Evolutionary conservation across 2,113 vertebrate species (phyloP), one percentile per base, ranked within the genome.

Genomic region (Varanus salvator): DNA sequence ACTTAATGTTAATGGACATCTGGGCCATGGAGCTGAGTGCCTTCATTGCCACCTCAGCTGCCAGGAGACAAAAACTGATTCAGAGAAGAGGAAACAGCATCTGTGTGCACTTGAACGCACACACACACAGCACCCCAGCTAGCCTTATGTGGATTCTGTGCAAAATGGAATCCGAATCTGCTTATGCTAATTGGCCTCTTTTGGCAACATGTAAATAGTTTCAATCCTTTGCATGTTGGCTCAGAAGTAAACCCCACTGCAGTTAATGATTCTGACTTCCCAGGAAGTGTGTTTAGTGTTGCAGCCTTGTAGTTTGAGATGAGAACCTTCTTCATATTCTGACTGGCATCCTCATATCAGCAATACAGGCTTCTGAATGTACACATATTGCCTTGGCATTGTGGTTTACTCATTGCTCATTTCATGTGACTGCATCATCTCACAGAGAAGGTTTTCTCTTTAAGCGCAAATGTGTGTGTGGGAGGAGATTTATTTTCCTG

Each of bases 401-500:
- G 9, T 0, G 0, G 44, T 85, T 54, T 23, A 76, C 1, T 3
- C 2, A 48, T 29, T 85, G 83, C 89, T 80, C 0, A 0, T 78
- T 72, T 85, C 78, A 88, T 8, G 90, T 27, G 11, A 34, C 78
- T 87, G 74, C 4, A 0, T 54, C 77, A 81, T 92, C 89, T 89
- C 12, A 88, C 48, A 82, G 87, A 87, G n/a, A n/a, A n/a, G 60
- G 84, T 92, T 64, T 92, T 93, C 83, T 89, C 74, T 89, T 83
- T 71, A 85, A 27, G 34, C 1, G 6, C 29, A 92, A 82, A 72
- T 68, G 34, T 25, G 68, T 88, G 52, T 84, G 83, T 64, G 60
- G 88, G 89, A 68, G 75, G 89, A 88, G 74, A 92, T 17, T 89
- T 90, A 90, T 60, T 90, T 96, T 91, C 88, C 91, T 95, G 48